phyloP scores from a whole-genome alignment of 2,113 vertebrate genomes.

The Tragelaphus scriptus region DNA sequence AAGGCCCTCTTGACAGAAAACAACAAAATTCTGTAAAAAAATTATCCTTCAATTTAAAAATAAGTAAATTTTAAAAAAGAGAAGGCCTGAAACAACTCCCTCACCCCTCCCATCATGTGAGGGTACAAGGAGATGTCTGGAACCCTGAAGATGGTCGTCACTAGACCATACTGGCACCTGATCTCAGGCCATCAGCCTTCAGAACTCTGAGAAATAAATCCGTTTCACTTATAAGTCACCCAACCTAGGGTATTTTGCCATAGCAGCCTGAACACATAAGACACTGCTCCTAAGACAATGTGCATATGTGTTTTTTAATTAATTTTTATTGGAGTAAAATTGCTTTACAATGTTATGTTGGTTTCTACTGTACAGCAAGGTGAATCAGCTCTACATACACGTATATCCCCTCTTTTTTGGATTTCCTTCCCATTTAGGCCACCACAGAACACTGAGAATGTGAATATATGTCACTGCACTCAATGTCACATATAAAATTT shows the following conservation, averaged over 20 bases:
- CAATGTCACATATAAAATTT: not conserved
- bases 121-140: not conserved
- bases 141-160: not conserved
- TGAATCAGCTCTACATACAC: not conserved
- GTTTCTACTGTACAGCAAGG: not conserved
- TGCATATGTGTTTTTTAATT: not conserved
- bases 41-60: not conserved
- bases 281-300: not conserved
- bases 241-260: not conserved
- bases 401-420: not conserved
- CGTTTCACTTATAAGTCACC: not conserved
- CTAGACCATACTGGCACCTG: not conserved
- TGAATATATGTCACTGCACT: not conserved
- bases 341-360: not conserved
- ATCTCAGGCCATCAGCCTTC: not conserved
- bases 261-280: not conserved
- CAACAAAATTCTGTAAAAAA: not conserved
- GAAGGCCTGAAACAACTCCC: not conserved
- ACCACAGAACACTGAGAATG: not conserved
- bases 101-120: not conserved
- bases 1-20: not conserved
- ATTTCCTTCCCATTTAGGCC: not conserved
- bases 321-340: not conserved
- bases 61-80: not conserved
- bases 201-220: not conserved